These are phyloP conservation scores for Pseudochaenichthys georgianus DNA, from an alignment of 2,797 vertebrate genomes.

Conservation along the genomic window DNA sequence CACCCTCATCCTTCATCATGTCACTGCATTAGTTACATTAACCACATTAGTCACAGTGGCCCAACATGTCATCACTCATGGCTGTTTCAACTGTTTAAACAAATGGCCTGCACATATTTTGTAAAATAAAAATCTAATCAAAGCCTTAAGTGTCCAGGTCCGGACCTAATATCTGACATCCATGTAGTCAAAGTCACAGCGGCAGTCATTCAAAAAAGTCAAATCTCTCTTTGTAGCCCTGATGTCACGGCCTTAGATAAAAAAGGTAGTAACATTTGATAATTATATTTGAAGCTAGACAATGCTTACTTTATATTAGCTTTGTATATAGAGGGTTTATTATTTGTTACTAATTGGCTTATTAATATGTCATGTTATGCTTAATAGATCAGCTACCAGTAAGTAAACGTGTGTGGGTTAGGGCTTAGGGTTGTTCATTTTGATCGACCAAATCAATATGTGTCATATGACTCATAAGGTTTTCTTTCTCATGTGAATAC, in stretches of 20 bases:
- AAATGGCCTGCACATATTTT: slow-evolving; percentile 88
- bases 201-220: background rate
- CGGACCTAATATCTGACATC: background rate
- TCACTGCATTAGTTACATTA: slow-evolving; percentile 77
- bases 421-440: background rate
- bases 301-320: background rate
- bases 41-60: slow-evolving; percentile 88
- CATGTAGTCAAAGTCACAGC: background rate
- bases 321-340: background rate
- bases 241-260: background rate
- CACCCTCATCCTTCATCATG: slow-evolving; percentile 81
- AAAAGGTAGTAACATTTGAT: background rate
- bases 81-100: slow-evolving; percentile 57
- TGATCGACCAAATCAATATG: background rate
- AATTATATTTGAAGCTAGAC: background rate
- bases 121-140: slow-evolving; percentile 20
- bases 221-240: background rate
- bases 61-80: slow-evolving; percentile 42
- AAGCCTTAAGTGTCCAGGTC: background rate
- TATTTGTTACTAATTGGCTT: background rate
- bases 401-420: background rate
- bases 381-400: background rate
- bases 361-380: background rate
- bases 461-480: background rate
- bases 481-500: background rate